These are phyloP conservation scores for Eupristina koningsbergeri DNA, from an alignment of 1,140 invertebrate species.

Conservation along the genomic window DNA sequence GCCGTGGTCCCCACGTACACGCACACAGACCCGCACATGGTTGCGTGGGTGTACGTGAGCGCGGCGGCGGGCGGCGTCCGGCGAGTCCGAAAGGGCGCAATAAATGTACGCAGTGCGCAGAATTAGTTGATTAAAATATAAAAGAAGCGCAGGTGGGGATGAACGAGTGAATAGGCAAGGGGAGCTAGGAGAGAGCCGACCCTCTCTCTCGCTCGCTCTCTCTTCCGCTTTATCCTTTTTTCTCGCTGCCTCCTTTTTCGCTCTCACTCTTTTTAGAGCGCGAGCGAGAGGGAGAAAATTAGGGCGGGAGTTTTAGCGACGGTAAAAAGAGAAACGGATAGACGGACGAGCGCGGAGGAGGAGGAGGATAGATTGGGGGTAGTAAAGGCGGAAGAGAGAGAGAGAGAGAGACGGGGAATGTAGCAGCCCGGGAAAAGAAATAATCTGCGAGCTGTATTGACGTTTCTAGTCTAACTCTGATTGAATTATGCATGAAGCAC, in stretches of 20 bases:
- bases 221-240: slow-evolving; percentile 25
- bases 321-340: slow-evolving; percentile 47
- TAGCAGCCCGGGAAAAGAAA: slow-evolving; percentile 73
- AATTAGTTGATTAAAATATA: slow-evolving; percentile 75
- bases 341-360: slow-evolving; percentile 52
- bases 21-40: neutral
- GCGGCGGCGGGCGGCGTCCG: slow-evolving; percentile 16
- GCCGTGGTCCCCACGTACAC: slow-evolving; percentile 16
- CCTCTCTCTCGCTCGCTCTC: neutral
- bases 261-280: slow-evolving; percentile 42
- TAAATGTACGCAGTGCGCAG: slow-evolving; percentile 73
- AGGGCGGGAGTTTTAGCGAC: slow-evolving; percentile 57
- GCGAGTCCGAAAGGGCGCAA: slow-evolving; percentile 68
- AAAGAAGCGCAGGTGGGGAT: slow-evolving; percentile 69
- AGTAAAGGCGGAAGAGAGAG: slow-evolving; percentile 25
- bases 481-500: slow-evolving; percentile 74
- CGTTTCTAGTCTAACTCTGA: slow-evolving; percentile 75
- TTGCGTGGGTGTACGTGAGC: neutral
- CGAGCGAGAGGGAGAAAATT: slow-evolving; percentile 52
- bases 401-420: slow-evolving; percentile 58
- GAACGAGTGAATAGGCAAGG: slow-evolving; percentile 58
- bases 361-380: slow-evolving; percentile 59
- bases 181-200: slow-evolving; percentile 55
- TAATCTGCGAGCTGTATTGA: slow-evolving; percentile 75
- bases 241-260: neutral